These are phyloP conservation scores for Anthopleura xanthogrammica DNA, from an alignment of 92 coral and sea anemone genomes.

Conservation along the genomic window DNA sequence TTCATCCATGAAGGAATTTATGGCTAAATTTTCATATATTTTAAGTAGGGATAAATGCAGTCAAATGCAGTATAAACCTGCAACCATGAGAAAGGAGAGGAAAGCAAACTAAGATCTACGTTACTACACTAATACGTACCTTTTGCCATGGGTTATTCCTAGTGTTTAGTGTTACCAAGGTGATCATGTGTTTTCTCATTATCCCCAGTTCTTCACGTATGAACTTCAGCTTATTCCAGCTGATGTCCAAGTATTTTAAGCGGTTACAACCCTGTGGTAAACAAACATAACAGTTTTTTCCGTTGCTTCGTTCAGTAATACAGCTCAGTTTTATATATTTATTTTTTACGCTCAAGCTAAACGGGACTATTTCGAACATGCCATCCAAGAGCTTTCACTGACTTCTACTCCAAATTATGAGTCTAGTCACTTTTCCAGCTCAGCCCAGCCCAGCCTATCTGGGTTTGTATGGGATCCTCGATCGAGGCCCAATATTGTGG, in stretches of 20 bases:
- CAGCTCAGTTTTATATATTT: no score
- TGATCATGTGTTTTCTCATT: conserved; percentile 82
- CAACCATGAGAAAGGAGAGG: neutral
- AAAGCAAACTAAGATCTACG: neutral
- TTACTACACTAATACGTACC: conserved; percentile 30
- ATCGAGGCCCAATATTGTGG: neutral
- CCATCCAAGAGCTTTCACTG: no score
- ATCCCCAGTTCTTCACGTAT: conserved; percentile 92
- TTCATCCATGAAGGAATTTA: no score
- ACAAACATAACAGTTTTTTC: neutral
- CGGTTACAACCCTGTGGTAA: conserved; percentile 72
- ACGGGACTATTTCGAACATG: no score
- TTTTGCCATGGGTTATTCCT: conserved; percentile 93
- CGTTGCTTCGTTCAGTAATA: no score
- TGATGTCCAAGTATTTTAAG: conserved; percentile 74
- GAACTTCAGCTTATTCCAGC: conserved; percentile 81
- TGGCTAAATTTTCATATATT: no score
- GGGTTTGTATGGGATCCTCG: neutral
- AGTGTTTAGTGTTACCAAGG: conserved; percentile 70
- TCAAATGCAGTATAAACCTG: no score
- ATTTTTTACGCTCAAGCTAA: no score
- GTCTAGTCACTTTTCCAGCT: no score
- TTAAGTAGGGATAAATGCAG: no score
- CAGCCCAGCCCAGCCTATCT: no score
- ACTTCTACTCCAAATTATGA: no score